Conservation (phyloP, 2,888 invertebrate genomes). For the Teinopalpus imperialis region DNA sequence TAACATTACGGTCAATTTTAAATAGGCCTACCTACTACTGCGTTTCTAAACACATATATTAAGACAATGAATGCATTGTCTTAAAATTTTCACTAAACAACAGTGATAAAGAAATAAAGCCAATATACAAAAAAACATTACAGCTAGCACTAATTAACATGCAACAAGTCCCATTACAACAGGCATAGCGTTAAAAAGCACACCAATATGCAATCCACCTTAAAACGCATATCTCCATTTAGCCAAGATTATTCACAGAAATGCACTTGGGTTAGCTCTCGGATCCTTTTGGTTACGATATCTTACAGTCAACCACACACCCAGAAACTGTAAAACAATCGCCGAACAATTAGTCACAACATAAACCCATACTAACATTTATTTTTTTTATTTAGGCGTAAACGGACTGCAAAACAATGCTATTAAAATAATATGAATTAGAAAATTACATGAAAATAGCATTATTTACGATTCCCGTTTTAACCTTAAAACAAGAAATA, state of each 20-base stretch:
- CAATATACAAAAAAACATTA: slow-evolving; percentile 18
- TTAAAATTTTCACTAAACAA: too few species aligned
- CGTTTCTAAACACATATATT: too few species aligned
- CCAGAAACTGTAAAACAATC: slow-evolving; percentile 91
- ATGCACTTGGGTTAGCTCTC: slow-evolving; percentile 97
- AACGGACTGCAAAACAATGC: too few species aligned
- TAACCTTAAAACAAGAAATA: too few species aligned
- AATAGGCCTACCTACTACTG: too few species aligned
- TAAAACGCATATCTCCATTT: slow-evolving; percentile 58
- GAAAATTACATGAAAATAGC: too few species aligned
- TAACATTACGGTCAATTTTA: too few species aligned
- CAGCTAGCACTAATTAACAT: slow-evolving; percentile 19
- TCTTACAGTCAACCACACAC: slow-evolving; percentile 97
- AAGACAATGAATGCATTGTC: too few species aligned
- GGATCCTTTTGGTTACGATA: slow-evolving; percentile 99
- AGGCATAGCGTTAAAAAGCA: slow-evolving; percentile 42
- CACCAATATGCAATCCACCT: slow-evolving; percentile 62
- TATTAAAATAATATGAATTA: too few species aligned
- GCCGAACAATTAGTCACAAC: slow-evolving; percentile 64
- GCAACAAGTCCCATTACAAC: slow-evolving; percentile 2
- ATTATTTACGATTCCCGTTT: too few species aligned
- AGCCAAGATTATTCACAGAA: slow-evolving; percentile 88
- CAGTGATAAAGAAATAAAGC: neutral
- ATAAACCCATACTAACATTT: slow-evolving; percentile 32
- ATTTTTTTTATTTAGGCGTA: too few species aligned